A percentile compares a stretch with the other conserved stretches of the same genome.
phyloP scores from a whole-genome alignment of 2,797 vertebrate species.

The Chaunax sp. region DNA sequence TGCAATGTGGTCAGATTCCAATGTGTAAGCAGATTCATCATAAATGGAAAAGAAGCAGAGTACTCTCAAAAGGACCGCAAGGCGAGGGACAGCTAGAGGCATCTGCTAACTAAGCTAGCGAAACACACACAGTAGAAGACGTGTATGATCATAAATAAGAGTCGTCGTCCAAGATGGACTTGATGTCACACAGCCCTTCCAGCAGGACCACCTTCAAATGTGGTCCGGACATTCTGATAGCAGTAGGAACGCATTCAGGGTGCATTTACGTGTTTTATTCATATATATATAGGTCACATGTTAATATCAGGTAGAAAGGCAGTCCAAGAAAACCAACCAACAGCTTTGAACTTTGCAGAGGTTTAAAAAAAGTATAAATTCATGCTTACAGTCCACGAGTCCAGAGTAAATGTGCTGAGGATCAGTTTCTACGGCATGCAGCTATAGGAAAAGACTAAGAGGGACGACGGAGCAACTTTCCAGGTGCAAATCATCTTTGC shows the following conservation, averaged over 20 bases:
- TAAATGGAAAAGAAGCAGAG: neutral
- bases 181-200: neutral
- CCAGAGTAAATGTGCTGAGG: neutral
- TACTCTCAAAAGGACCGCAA: neutral
- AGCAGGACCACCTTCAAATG: neutral
- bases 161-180: no score
- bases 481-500: constrained; percentile 17
- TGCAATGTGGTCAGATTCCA: neutral
- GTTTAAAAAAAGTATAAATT: constrained; percentile 19
- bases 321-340: constrained; percentile 10
- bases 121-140: neutral
- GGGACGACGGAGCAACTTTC: constrained; percentile 18
- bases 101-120: neutral
- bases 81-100: neutral
- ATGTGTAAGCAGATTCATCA: neutral
- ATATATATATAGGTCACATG: neutral
- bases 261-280: neutral
- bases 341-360: neutral
- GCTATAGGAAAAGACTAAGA: constrained; percentile 15
- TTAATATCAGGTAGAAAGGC: neutral
- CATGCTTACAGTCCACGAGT: constrained; percentile 18
- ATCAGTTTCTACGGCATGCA: constrained; percentile 36
- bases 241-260: neutral
- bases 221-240: neutral
- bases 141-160: neutral